phyloP scores from a whole-genome alignment of 1,140 invertebrate genomes.

The Argopecten irradians region DNA sequence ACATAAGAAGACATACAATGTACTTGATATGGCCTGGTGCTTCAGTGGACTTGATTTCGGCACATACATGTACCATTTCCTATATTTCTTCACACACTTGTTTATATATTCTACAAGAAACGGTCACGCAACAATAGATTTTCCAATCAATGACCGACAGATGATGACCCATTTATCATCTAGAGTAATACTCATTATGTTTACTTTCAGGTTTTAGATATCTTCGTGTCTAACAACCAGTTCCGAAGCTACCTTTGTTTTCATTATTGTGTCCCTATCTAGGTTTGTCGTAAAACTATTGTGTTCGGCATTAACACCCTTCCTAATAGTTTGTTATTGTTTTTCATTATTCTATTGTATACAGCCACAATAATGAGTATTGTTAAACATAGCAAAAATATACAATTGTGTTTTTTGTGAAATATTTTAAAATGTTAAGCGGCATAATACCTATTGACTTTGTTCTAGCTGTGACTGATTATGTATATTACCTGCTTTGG shows the following conservation, averaged over 20 bases:
- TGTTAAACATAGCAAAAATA: background rate
- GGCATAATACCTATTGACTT: background rate
- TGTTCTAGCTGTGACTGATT: background rate
- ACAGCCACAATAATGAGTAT: background rate
- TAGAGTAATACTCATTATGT: background rate
- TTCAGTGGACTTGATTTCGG: background rate
- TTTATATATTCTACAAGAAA: too few relatives aligned
- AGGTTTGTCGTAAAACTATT: background rate
- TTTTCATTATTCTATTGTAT: background rate
- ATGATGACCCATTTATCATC: too few relatives aligned
- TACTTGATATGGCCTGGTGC: background rate
- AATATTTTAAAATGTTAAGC: background rate
- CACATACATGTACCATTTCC: background rate
- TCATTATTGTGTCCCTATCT: background rate
- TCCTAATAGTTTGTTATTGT: background rate
- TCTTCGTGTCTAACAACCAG: background rate
- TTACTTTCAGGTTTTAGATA: background rate
- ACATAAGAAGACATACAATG: background rate
- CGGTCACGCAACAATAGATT: too few relatives aligned
- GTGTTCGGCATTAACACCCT: background rate
- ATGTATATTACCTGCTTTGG: background rate
- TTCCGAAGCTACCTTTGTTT: background rate
- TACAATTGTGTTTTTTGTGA: background rate
- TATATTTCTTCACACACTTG: background rate
- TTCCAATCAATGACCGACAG: too few relatives aligned